Conservation (phyloP, 2,888 invertebrate genomes). For the Caenorhabditis sp. region DNA sequence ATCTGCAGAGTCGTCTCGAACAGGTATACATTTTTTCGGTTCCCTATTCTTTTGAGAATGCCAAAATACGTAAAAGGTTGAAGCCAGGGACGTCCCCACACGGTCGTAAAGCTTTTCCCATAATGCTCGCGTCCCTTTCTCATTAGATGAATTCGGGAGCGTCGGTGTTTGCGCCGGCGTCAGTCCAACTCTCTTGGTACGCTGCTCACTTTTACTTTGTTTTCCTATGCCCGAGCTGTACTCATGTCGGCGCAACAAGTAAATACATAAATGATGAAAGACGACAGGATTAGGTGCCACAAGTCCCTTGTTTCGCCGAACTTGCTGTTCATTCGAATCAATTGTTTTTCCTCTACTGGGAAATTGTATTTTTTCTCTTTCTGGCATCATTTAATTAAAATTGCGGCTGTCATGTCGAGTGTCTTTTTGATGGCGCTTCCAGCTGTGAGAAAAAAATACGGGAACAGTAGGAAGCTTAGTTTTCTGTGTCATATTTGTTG, state of each 20-base stretch:
- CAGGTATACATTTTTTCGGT: slow-evolving; percentile 32
- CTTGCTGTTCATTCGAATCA: too few relatives aligned
- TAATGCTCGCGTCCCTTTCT: slow-evolving; percentile 39
- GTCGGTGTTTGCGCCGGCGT: slow-evolving; percentile 27
- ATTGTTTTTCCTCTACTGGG: not conserved
- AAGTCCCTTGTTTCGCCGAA: not conserved
- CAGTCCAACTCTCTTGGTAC: slow-evolving; percentile 5
- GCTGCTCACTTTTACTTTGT: slow-evolving; percentile 13
- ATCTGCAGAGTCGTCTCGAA: slow-evolving; percentile 58
- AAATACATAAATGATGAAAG: slow-evolving; percentile 62
- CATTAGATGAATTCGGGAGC: slow-evolving; percentile 39
- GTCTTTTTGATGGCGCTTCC: not conserved
- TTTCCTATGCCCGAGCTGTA: slow-evolving; percentile 23
- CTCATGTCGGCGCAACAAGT: slow-evolving; percentile 37
- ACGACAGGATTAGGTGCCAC: slow-evolving; percentile 36
- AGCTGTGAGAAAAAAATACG: slow-evolving; percentile 4
- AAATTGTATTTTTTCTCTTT: slow-evolving; percentile 13
- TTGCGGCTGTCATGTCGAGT: not conserved
- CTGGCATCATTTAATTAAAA: not conserved
- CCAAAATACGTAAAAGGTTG: not conserved
- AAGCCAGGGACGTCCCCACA: slow-evolving; percentile 9
- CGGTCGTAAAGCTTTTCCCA: slow-evolving; percentile 40
- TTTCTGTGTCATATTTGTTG: not conserved
- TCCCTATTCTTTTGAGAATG: not conserved
- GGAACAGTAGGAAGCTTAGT: not conserved